Evolutionary conservation across 2,888 invertebrate species (phyloP), one percentile per base, ranked within the genome.

Genomic region (Thereva unica): DNA sequence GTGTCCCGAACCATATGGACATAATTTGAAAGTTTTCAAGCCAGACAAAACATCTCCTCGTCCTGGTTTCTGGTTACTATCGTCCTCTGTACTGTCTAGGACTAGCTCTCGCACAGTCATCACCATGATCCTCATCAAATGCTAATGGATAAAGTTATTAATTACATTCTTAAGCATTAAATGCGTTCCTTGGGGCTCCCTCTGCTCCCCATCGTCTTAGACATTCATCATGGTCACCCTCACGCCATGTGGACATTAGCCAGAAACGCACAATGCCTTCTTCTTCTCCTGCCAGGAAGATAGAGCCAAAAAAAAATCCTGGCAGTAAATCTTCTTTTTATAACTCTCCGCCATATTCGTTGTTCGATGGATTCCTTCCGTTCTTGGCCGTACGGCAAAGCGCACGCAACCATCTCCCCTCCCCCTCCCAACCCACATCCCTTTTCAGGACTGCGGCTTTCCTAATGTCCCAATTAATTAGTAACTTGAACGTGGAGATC

Each of bases 261-360:
- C 10, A 9, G 4, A 12, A 47, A 65, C 38, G 9, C 23, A 63
- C 41, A 40, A 65, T 49, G 12, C 35, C 6, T 34, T 35, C 55
- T 37, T 52, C 35, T 10, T 47, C 12, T 5, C 12, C 10, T 53
- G 35, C n/a, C n/a, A 10, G 38, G 10, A 53, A 53, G 10, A 8
- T 35, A 38, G 9, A 45, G 41, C 42, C 53, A 66, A 52, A 38
- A 7, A 37, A 50, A 66, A 57, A 47, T 44, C 59, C 63, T 37
- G 55, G 63, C 63, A 54, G 67, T 67, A 67, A 63, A 67, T 67
- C 67, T 67, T 50, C 63, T 44, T 63, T 67, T 67, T 63, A 42
- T 37, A 5, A 8, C 12, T 10, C 23, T 23, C 23, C 23, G 23
- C 23, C 23, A 23, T 23, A 23, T 23, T 23, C 23, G 10, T 63